phyloP scores from a whole-genome alignment of 2,113 vertebrate species.

The Corythornis cristatus region DNA sequence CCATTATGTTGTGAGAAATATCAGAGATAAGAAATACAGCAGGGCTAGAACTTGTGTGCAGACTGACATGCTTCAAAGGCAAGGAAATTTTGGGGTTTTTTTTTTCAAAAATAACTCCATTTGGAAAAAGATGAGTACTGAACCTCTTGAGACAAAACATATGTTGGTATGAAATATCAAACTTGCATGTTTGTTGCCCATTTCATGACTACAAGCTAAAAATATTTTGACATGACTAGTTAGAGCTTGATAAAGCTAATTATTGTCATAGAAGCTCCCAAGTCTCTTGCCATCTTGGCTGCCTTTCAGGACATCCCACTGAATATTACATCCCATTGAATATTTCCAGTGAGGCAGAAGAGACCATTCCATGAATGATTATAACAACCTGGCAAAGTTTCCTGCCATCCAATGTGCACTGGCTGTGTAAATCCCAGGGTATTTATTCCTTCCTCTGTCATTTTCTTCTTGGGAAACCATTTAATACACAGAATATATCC shows the following conservation, averaged over 20 bases:
- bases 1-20: background rate
- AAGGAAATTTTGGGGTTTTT: too few relatives aligned
- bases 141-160: background rate
- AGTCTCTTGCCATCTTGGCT: background rate
- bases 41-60: background rate
- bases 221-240: constrained; percentile 22
- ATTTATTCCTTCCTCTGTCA: background rate
- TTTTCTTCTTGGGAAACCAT: background rate
- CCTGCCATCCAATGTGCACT: background rate
- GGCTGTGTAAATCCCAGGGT: background rate
- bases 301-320: background rate
- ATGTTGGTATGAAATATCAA: background rate
- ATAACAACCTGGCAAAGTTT: background rate
- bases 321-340: background rate
- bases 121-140: background rate
- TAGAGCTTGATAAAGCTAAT: background rate
- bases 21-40: background rate
- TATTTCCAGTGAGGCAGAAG: background rate
- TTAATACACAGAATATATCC: background rate
- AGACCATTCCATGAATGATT: background rate
- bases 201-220: constrained; percentile 10
- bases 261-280: background rate
- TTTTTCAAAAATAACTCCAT: background rate
- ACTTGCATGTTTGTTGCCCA: background rate
- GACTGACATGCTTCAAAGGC: background rate